Evolutionary conservation across 2,797 vertebrate genomes (phyloP).

Genomic region (Propithecus perrieri): DNA sequence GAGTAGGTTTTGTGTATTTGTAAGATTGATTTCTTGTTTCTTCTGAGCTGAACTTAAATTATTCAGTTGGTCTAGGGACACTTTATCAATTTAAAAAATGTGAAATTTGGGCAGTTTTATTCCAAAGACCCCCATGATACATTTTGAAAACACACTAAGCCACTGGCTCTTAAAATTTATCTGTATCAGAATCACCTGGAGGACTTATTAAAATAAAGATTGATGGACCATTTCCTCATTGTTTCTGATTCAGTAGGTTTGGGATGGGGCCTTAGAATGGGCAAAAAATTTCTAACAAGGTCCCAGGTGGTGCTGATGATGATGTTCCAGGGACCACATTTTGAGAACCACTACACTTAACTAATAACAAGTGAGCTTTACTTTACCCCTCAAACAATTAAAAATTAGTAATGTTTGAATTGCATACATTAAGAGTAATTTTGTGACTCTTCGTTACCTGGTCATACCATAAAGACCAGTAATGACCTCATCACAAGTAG

Average conservation of each 20-base stretch:
- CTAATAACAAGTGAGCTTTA: background rate
- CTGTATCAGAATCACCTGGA: background rate
- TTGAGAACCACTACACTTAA: background rate
- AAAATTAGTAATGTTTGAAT: conserved; percentile 65
- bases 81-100: background rate
- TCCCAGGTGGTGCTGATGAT: background rate
- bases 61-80: background rate
- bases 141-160: conserved; percentile 60
- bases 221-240: too few relatives aligned
- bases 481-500: background rate
- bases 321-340: background rate
- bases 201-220: background rate
- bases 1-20: conserved; percentile 13
- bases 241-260: background rate
- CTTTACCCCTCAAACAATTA: background rate
- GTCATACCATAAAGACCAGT: conserved; percentile 32
- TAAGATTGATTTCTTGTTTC: conserved; percentile 18
- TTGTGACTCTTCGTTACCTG: conserved; percentile 42
- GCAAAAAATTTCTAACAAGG: background rate
- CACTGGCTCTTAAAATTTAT: background rate
- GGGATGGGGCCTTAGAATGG: background rate
- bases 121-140: conserved; percentile 30
- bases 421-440: conserved; percentile 34
- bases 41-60: background rate
- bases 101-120: conserved; percentile 20